Evolutionary conservation across 2,113 vertebrate species (phyloP).

Genomic region (Crotalus viridis): DNA sequence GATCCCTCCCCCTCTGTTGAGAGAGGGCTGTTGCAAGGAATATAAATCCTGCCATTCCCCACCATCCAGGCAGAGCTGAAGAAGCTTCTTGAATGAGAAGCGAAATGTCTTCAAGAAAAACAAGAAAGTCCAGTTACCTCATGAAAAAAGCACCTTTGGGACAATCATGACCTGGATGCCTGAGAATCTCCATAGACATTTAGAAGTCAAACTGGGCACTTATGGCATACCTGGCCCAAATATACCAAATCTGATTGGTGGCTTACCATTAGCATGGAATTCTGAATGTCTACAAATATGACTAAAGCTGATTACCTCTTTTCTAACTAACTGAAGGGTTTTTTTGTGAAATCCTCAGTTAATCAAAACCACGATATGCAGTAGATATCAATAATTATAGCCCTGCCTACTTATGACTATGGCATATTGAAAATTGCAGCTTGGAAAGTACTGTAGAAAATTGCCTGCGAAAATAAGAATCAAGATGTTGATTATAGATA

Average conservation of each 20-base stretch:
- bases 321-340: not conserved
- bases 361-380: not conserved
- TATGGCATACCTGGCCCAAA: not conserved
- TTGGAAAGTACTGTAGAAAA: not conserved
- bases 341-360: not conserved
- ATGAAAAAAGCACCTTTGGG: too few relatives aligned
- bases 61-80: too few relatives aligned
- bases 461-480: not conserved
- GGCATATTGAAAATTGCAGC: not conserved
- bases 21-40: too few relatives aligned
- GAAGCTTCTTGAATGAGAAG: too few relatives aligned
- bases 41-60: too few relatives aligned
- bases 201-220: not conserved
- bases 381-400: not conserved
- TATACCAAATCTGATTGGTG: not conserved
- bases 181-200: too few relatives aligned
- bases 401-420: not conserved
- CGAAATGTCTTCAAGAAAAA: too few relatives aligned
- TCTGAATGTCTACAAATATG: not conserved
- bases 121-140: too few relatives aligned
- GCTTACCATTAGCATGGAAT: not conserved
- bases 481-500: not conserved
- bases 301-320: not conserved
- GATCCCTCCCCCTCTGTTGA: too few relatives aligned
- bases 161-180: too few relatives aligned